Percentiles rank a stretch among this genome's conserved stretches.
Evolutionary conservation across 2,888 invertebrate genomes (phyloP).

Genomic region (Auanema freiburgensis): DNA sequence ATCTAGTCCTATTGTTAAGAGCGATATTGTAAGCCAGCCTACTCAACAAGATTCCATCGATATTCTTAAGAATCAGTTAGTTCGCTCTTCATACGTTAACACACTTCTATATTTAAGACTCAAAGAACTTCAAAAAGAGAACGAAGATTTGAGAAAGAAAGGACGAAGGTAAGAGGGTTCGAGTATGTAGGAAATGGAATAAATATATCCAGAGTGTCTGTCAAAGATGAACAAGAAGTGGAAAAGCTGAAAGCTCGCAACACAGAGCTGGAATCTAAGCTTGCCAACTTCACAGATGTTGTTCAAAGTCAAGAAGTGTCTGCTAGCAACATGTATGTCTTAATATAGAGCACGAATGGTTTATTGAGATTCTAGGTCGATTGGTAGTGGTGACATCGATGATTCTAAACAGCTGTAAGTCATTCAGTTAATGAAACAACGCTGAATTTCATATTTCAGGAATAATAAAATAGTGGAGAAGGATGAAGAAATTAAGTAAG

Average conservation of each 20-base stretch:
- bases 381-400: neutral
- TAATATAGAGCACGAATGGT: neutral
- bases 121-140: neutral
- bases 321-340: neutral
- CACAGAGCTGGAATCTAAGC: neutral
- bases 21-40: neutral
- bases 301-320: conserved; percentile 1
- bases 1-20: neutral
- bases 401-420: conserved; percentile 1
- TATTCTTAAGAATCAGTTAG: too few relatives aligned
- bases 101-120: too few relatives aligned
- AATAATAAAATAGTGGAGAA: conserved; percentile 27
- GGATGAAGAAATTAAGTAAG: conserved; percentile 44
- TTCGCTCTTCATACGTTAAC: too few relatives aligned
- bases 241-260: conserved; percentile 5
- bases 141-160: neutral
- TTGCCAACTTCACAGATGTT: neutral
- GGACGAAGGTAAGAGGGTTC: neutral
- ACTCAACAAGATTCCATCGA: too few relatives aligned
- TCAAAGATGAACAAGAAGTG: conserved; percentile 11
- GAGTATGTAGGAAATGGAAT: neutral
- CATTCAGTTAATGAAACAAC: neutral
- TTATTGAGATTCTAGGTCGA: too few relatives aligned
- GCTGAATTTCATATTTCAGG: neutral
- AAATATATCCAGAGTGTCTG: neutral